phyloP scores from a whole-genome alignment of 2,888 invertebrate species.

The Folsomia manolachei region DNA sequence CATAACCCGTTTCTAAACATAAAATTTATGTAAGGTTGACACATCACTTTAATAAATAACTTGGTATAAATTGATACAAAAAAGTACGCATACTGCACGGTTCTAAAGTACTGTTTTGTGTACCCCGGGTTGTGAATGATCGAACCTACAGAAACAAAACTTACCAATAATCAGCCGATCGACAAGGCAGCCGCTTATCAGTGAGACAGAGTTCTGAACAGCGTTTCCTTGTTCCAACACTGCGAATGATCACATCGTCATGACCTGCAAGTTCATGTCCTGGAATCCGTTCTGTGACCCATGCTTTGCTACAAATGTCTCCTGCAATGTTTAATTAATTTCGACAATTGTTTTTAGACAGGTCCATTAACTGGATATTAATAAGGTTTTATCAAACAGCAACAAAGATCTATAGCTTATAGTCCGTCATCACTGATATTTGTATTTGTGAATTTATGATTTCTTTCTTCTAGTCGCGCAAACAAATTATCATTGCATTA shows the following conservation, averaged over 20 bases:
- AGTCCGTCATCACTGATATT: too few relatives aligned
- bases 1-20: neutral
- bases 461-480: too few relatives aligned
- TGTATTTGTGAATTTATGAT: too few relatives aligned
- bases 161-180: constrained; percentile 50
- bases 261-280: constrained; percentile 52
- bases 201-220: constrained; percentile 52
- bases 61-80: neutral
- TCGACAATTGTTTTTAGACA: too few relatives aligned
- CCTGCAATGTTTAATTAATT: too few relatives aligned
- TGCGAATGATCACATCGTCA: constrained; percentile 52
- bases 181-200: constrained; percentile 51
- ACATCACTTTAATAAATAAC: neutral
- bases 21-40: neutral
- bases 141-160: too few relatives aligned
- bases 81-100: neutral
- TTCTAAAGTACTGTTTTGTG: too few relatives aligned
- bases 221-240: constrained; percentile 50
- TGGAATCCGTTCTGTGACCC: constrained; percentile 52
- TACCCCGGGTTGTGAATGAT: too few relatives aligned
- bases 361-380: too few relatives aligned
- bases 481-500: too few relatives aligned
- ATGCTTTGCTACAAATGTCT: constrained; percentile 52
- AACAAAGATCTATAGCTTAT: too few relatives aligned
- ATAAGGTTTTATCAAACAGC: too few relatives aligned